phyloP scores from a whole-genome alignment of 2,888 invertebrate genomes.

The Cerastis rubricosa region DNA sequence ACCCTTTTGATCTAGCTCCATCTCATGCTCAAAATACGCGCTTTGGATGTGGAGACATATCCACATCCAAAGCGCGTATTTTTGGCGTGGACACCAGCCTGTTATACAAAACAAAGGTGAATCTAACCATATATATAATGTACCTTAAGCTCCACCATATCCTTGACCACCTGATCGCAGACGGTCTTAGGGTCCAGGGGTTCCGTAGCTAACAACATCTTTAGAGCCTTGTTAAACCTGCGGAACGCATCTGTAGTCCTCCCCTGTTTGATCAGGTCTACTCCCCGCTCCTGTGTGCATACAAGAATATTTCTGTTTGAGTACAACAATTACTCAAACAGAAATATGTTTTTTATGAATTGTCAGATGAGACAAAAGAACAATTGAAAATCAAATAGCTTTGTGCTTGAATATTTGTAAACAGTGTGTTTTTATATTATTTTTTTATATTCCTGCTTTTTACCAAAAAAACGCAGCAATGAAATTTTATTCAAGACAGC shows the following conservation, averaged over 20 bases:
- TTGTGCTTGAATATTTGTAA: background rate
- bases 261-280: conserved; percentile 92
- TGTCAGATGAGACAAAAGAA: background rate
- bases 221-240: conserved; percentile 94
- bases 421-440: background rate
- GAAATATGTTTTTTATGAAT: background rate
- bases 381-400: background rate
- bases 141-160: conserved; percentile 90
- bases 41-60: too few relatives aligned
- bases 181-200: conserved; percentile 91
- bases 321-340: too few relatives aligned
- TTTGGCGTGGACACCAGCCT: too few relatives aligned
- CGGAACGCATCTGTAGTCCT: conserved; percentile 93
- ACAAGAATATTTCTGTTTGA: background rate
- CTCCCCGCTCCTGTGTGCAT: conserved; percentile 86
- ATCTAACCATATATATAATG: background rate
- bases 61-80: too few relatives aligned
- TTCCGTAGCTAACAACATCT: conserved; percentile 91
- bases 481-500: too few relatives aligned
- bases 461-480: background rate
- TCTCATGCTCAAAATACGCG: too few relatives aligned
- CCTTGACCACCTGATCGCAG: conserved; percentile 85
- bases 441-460: too few relatives aligned
- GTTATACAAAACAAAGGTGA: too few relatives aligned
- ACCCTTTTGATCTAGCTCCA: too few relatives aligned